Evolutionary conservation across 1,140 invertebrate species (phyloP), one percentile per base, ranked within the genome.

Genomic region (Saccostrea echinata): DNA sequence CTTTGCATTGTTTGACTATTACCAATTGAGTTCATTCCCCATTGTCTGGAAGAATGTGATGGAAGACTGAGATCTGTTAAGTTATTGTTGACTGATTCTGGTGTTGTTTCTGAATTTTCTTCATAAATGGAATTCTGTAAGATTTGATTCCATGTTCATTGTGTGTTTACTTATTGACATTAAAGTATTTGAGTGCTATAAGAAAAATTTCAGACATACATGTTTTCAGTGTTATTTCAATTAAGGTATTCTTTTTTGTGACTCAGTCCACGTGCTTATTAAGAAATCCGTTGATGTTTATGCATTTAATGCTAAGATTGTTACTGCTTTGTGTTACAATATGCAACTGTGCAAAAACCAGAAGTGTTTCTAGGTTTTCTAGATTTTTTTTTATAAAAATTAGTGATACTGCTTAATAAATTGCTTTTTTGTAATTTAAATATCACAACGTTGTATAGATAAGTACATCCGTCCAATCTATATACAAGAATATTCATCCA

Each of bases 61-160:
- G 27, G 64, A 71, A 71, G 24, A 71, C 24, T 13, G 61, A 71
- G 68, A 76, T 76, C 68, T 76, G 68, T 30, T 61, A n/a, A 1
- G 55, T 21, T 61, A n/a, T 6, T 61, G 55, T 61, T 43, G 55
- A 16, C 18, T 61, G 13, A 61, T 57, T 8, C 55, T 61, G 18
- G 16, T 61, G 55, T 61, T 57, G 16, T 21, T 61, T 61, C 21
- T 61, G 55, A 61, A n/a, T 61, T 61, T 3, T 2, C 1, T 61
- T 61, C 18, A 21, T 18, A 3, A 57, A 57, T 57, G 13, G 13
- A 21, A 57, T 57, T 57, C 55, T 18, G 21, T 57, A 61, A 6
- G n/a, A 21, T 61, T 61, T 61, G 43, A 43, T 43, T 43, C 43
- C 4, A 9, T 8, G 0, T 43, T 43, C 43, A 43, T 43, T 43